A percentile compares a stretch with the other conserved stretches of the same genome.
phyloP scores from a whole-genome alignment of 2,797 vertebrate species.

The Philypnodon macrostomus region DNA sequence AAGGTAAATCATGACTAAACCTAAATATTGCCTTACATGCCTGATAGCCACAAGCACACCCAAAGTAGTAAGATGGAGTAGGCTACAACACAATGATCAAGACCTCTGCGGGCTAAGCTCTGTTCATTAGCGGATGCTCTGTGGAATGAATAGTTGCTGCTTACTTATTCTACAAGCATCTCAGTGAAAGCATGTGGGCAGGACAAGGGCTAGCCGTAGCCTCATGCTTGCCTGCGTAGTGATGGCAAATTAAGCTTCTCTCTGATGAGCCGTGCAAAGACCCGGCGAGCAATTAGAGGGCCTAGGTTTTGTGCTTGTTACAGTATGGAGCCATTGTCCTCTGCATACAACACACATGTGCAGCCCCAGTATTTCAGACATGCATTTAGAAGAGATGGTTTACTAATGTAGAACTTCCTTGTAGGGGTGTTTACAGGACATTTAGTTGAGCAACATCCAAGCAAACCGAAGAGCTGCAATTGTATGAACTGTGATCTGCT shows the following conservation, averaged over 20 bases:
- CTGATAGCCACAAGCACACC: slow-evolving; percentile 49
- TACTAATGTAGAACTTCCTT: too few relatives aligned
- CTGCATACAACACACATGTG: slow-evolving; percentile 43
- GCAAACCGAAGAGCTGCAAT: too few relatives aligned
- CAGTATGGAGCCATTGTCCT: slow-evolving; percentile 49
- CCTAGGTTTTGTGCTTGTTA: slow-evolving; percentile 73
- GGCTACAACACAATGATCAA: slow-evolving; percentile 59
- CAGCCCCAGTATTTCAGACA: slow-evolving; percentile 38
- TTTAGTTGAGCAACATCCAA: too few relatives aligned
- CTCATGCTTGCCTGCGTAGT: slow-evolving; percentile 70
- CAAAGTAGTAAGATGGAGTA: slow-evolving; percentile 47
- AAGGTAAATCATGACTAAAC: too few relatives aligned
- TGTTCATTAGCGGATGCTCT: slow-evolving; percentile 69
- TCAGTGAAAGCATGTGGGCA: slow-evolving; percentile 49
- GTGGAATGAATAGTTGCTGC: slow-evolving; percentile 68
- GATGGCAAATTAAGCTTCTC: slow-evolving; percentile 79
- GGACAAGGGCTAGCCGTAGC: slow-evolving; percentile 60
- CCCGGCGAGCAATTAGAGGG: slow-evolving; percentile 73
- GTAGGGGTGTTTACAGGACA: too few relatives aligned
- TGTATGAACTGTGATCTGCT: too few relatives aligned
- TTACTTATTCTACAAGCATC: slow-evolving; percentile 68
- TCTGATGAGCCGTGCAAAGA: slow-evolving; percentile 74
- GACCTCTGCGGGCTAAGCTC: slow-evolving; percentile 57
- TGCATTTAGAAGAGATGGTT: slow-evolving; percentile 48
- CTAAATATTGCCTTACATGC: too few relatives aligned